Evolutionary conservation across 2,797 vertebrate genomes (phyloP), one percentile per base, ranked within the genome.

Genomic region (Paguma larvata): DNA sequence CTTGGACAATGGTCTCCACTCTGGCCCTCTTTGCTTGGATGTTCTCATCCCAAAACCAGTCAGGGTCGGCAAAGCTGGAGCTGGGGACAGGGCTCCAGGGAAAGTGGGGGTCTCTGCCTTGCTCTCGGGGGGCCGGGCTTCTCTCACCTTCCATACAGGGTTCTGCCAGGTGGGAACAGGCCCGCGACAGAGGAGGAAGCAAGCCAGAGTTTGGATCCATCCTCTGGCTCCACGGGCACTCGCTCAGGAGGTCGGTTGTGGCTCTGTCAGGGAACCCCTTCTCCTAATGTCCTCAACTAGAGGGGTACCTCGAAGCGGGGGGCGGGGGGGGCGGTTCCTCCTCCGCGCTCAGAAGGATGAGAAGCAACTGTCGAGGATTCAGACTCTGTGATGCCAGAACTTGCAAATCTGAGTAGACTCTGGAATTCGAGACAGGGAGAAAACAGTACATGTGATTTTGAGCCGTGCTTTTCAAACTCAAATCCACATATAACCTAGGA

Each of bases 1-100:
- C 99, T 96, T 98, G 99, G 95, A 99, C 99, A 78, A 99, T 99
- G 98, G 99, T 99, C 98, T 99, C 99, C 95, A 99, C 99, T 85
- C 99, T 98, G 94, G 99, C 99, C 51, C 99, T 98, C 97, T 99
- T 99, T 65, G 99, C 99, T 98, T 97, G 99, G 93, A 99, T 96
- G 85, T 99, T 99, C 93, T 99, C 99, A 1, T 98, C 97, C 5
- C 99, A 82, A 25, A 98, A 98, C 83, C 99, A 99, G 62, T 99
- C 98, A 2, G 97, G 96, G 44, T 99, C 98, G 0, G 96, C 89
- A 48, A 98, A 96, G 94, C 98, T 98, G 11, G 98, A 98, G 70
- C 98, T 38, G 1, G 98, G 79, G 6, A 96, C 98, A 34, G 0
- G 6, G 84, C 68, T 97, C 75, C 98, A 85, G 38, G 99, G 98